Percentiles rank a stretch among this genome's conserved stretches.
These are phyloP conservation scores for Drosophila carrolli DNA, from an alignment of 1,140 invertebrate species.

Conservation along the genomic window DNA sequence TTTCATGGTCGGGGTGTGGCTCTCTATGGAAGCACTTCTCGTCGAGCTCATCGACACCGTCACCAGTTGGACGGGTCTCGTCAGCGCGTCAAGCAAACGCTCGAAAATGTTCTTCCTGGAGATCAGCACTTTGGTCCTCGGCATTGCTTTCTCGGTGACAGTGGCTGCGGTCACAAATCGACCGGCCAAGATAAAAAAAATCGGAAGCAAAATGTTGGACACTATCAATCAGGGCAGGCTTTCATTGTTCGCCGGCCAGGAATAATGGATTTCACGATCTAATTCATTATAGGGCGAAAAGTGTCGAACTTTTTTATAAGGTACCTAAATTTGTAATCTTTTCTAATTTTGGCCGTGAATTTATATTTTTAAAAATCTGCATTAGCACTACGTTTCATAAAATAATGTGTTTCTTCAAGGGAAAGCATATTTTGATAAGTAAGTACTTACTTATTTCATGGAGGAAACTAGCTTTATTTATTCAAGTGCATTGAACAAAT, in stretches of 20 bases:
- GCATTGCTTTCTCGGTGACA: not conserved
- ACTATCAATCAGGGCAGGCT: not conserved
- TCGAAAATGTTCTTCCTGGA: not conserved
- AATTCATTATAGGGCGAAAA: not conserved
- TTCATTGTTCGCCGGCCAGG: not conserved
- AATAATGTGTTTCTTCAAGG: too few relatives aligned
- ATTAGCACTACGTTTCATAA: too few relatives aligned
- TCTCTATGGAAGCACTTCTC: not conserved
- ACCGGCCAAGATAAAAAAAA: not conserved
- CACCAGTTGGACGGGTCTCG: not conserved
- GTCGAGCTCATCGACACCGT: not conserved
- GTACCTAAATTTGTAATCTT: too few relatives aligned
- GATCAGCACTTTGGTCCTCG: not conserved
- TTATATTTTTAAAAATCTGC: too few relatives aligned
- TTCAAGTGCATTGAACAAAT: too few relatives aligned
- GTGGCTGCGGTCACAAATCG: constrained; percentile 11
- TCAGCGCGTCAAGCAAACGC: too few relatives aligned
- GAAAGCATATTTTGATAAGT: too few relatives aligned
- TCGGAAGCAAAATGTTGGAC: not conserved
- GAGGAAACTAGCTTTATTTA: too few relatives aligned
- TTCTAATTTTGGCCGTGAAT: too few relatives aligned
- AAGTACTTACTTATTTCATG: too few relatives aligned
- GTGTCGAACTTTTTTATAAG: not conserved
- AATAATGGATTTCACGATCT: not conserved
- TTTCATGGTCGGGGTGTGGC: constrained; percentile 7